Conservation (phyloP, 2,113 vertebrate species). For the Gadus chalcogrammus region DNA sequence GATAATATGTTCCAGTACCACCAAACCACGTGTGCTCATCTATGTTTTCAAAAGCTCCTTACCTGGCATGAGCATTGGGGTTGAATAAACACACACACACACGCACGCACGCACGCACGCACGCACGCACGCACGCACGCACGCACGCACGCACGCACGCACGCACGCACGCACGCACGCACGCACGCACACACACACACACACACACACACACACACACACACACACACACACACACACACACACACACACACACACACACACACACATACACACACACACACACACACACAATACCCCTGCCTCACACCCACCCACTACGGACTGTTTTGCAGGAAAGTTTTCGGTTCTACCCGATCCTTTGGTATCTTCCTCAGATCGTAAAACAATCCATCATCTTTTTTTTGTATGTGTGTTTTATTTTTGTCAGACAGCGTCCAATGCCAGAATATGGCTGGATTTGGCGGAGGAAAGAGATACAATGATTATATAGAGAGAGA, state of each 20-base stretch:
- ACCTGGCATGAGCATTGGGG: too few relatives aligned
- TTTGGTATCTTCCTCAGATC: conserved; percentile 61
- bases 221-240: too few relatives aligned
- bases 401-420: not conserved
- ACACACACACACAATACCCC: not conserved
- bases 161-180: conserved; percentile 7
- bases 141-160: conserved; percentile 32
- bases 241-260: too few relatives aligned
- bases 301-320: conserved; percentile 41
- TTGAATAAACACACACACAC: too few relatives aligned
- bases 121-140: not conserved
- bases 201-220: not conserved
- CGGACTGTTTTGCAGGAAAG: conserved; percentile 48
- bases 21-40: too few relatives aligned
- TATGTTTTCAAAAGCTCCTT: too few relatives aligned
- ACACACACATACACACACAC: too few relatives aligned
- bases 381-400: conserved; percentile 67
- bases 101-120: too few relatives aligned
- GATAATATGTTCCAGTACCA: too few relatives aligned
- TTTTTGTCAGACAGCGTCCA: conserved; percentile 52
- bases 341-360: conserved; percentile 61
- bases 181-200: not conserved
- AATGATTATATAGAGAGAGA: conserved; percentile 6
- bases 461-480: conserved; percentile 13
- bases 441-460: conserved; percentile 48